These are phyloP conservation scores for Heteropelma amictum DNA, from an alignment of 2,888 invertebrate genomes.

Conservation along the genomic window DNA sequence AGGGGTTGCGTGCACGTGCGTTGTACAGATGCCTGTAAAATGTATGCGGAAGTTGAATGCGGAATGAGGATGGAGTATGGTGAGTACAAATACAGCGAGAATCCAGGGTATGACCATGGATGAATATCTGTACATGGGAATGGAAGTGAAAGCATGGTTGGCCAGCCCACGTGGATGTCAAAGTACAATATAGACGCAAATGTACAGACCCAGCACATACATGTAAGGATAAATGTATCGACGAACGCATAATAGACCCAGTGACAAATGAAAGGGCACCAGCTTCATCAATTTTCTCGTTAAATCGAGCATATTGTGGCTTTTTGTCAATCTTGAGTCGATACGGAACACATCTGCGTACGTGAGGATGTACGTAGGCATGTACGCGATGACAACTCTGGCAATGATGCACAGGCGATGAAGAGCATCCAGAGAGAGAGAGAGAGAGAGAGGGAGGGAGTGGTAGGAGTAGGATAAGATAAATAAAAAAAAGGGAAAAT, in stretches of 20 bases:
- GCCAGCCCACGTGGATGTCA: slow-evolving; percentile 37
- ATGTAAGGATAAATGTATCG: background rate
- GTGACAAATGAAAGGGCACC: background rate
- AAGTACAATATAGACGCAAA: slow-evolving; percentile 6
- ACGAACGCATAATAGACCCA: background rate
- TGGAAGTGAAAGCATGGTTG: slow-evolving; percentile 8
- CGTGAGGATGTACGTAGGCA: slow-evolving; percentile 37
- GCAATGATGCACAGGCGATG: slow-evolving; percentile 36
- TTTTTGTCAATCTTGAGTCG: background rate
- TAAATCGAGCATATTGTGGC: background rate
- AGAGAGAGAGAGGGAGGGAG: background rate
- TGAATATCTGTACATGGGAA: slow-evolving; percentile 8
- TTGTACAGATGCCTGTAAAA: slow-evolving; percentile 33
- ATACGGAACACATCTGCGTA: slow-evolving; percentile 29
- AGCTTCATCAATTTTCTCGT: background rate
- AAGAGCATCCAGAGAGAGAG: slow-evolving; percentile 17
- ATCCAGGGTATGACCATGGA: slow-evolving; percentile 17
- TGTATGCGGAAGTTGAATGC: background rate
- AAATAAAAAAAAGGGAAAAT: background rate
- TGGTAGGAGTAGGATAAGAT: background rate
- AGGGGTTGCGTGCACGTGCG: slow-evolving; percentile 40
- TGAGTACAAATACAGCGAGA: background rate
- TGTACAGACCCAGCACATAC: background rate
- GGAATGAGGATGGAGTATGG: background rate
- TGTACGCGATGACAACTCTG: slow-evolving; percentile 35